Base-by-base conservation (phyloP, 2,888 invertebrate genomes). In the Hydrotaea cyrtoneurina region DNA sequence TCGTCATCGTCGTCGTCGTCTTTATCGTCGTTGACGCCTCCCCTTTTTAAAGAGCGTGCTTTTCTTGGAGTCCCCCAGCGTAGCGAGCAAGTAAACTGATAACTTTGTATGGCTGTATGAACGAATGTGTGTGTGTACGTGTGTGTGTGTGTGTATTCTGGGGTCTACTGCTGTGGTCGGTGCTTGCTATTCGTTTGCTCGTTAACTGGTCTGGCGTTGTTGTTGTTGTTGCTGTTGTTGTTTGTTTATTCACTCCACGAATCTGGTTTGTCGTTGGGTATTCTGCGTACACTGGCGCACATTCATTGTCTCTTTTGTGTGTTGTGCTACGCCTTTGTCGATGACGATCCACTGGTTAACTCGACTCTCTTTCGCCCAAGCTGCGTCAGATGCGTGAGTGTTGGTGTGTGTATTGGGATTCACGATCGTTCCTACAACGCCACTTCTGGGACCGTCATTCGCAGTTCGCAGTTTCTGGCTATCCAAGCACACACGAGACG, bases 301-400 rank as follows among this genome's bases (percentile, higher is more conserved):
- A 59, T 62, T 78, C 53, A 82, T 62, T 59, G 46, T 62, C 62
- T 82, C 77, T 69, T 73, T 69, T 71, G 77, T 66, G 39, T 39
- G 39, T 46, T 80, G 74, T 80, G 64, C 57, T 76, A 85, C 85
- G 82, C 85, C 81, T 62, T 83, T 86, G 72, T 79, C 66, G 80
- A 69, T 21, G 43, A 43, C 43, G 73, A 78, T 72, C 78, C 50
- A 57, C 71, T 72, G 11, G 73, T 19, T 69, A 36, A 55, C 26
- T 57, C 75, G 23, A 46, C 77, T 79, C 64, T 83, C 59, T 78
- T 80, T 64, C 64, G 17, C 21, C 57, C 19, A 13, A 83, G 80
- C 86, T 88, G 88, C 87, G 88, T 89, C 88, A 88, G 89, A 31
- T 89, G 89, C 88, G 89, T 90, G 88, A 88, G 88, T 89, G n/a